phyloP scores from a whole-genome alignment of 2,113 vertebrate genomes.

The Chloropsis hardwickii region DNA sequence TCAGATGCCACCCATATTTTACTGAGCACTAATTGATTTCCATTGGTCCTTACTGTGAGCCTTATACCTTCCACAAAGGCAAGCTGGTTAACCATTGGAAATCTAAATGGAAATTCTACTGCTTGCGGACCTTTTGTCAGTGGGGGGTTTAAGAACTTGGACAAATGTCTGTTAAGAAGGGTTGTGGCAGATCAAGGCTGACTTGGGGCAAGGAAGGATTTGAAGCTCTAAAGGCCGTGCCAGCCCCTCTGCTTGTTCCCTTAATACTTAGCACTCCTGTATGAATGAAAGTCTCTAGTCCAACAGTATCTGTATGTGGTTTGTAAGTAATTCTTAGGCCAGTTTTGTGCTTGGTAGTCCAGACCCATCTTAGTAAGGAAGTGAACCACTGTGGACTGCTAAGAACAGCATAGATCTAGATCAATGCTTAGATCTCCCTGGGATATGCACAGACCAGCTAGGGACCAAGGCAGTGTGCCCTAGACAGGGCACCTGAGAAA shows the following conservation, averaged over 20 bases:
- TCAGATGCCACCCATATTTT: not conserved
- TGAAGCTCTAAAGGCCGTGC: not conserved
- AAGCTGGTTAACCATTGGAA: not conserved
- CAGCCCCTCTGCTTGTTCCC: not conserved
- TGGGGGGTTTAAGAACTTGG: not conserved
- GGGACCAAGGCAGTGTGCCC: not conserved
- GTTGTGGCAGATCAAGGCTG: not conserved
- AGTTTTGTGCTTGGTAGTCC: not conserved
- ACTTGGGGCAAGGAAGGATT: not conserved
- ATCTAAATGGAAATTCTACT: not conserved
- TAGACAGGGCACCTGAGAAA: not conserved
- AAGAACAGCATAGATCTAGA: not conserved
- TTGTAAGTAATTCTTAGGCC: not conserved
- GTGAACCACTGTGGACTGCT: not conserved
- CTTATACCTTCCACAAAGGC: not conserved
- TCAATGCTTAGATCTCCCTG: not conserved
- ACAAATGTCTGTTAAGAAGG: not conserved
- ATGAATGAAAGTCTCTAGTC: not conserved
- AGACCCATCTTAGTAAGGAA: not conserved
- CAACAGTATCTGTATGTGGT: not conserved
- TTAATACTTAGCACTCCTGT: not conserved
- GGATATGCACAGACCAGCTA: not conserved
- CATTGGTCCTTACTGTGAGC: not conserved
- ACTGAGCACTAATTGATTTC: not conserved
- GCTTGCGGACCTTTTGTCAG: not conserved